Evolutionary conservation across 2,113 vertebrate genomes (phyloP).

Genomic region (Nannospalax galili): DNA sequence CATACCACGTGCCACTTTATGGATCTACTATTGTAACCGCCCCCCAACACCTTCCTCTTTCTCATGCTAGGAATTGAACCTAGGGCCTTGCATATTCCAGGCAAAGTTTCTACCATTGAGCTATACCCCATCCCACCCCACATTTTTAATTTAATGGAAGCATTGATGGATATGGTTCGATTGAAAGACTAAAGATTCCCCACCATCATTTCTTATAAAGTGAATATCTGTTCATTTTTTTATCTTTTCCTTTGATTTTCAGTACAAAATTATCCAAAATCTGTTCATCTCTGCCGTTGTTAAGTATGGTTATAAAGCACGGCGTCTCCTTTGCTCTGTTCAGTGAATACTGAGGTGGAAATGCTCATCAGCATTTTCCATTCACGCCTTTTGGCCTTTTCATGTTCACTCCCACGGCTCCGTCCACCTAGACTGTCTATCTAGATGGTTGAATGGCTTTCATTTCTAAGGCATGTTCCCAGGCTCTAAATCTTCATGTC

Average conservation of each 20-base stretch:
- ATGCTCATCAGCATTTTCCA: background rate
- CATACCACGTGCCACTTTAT: background rate
- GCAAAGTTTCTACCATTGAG: background rate
- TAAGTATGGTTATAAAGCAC: constrained; percentile 3
- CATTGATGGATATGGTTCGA: background rate
- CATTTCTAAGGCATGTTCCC: background rate
- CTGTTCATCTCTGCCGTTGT: background rate
- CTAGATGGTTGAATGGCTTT: background rate
- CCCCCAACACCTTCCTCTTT: background rate
- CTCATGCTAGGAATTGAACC: background rate
- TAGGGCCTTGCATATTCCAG: background rate
- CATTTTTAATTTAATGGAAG: background rate
- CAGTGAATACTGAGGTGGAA: background rate
- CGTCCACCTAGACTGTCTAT: background rate
- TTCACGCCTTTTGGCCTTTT: background rate
- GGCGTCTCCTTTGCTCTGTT: background rate
- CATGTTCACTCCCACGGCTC: background rate
- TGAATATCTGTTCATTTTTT: background rate
- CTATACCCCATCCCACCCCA: background rate
- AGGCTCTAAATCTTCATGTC: background rate
- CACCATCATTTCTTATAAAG: background rate
- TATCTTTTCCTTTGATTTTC: background rate
- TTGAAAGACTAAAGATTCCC: background rate
- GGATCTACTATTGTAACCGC: background rate
- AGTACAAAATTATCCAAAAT: constrained; percentile 4